Evolutionary conservation across 92 coral and sea anemone genomes (phyloP), one percentile per base, ranked within the genome.

Genomic region (Umimayanthus chanpuru): DNA sequence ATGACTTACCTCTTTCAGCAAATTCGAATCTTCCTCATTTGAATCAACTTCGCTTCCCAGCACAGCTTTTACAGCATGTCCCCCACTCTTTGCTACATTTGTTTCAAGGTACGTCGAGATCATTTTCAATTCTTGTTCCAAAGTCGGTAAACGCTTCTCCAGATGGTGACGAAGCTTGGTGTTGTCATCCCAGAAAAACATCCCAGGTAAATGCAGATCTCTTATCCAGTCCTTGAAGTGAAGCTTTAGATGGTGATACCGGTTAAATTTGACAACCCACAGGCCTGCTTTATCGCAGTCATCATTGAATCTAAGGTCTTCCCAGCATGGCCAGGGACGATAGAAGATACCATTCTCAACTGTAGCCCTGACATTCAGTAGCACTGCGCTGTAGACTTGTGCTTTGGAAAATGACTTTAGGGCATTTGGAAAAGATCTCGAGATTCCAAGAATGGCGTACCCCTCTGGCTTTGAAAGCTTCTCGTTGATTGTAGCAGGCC

Each of bases 281-380:
- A 89, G 85, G 28, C 85, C 85, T 28, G 78, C 88, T 61, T 82
- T 64, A 39, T 89, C 91, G 85, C 91, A 89, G 77, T 89, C 89
- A 18, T 89, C 91, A 36, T 85, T 89, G 85, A 89, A 89, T 38
- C 89, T 82, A 21, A 89, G 71, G 78, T 89, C 91, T 61, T 89
- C 91, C 91, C 91, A 89, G 83, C 77, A 84, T 5, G 89, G 91
- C 91, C 91, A 89, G 16, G 91, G 88, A 4, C 91, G 91, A 12
- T 89, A 89, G 18, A 84, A 89, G 8, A 89, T 82, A 4, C 81
- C 58, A 6, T 85, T 77, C 43, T 61, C 71, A 28, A 89, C 91
- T 1, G 91, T 89, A 26, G 88, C 85, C 36, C 30, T 85, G 26
- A 89, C 91, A 77, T 89, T 89, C 56, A 89, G 38, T 49, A 89